phyloP scores from a whole-genome alignment of 2,888 invertebrate species.

The Noctua janthe region DNA sequence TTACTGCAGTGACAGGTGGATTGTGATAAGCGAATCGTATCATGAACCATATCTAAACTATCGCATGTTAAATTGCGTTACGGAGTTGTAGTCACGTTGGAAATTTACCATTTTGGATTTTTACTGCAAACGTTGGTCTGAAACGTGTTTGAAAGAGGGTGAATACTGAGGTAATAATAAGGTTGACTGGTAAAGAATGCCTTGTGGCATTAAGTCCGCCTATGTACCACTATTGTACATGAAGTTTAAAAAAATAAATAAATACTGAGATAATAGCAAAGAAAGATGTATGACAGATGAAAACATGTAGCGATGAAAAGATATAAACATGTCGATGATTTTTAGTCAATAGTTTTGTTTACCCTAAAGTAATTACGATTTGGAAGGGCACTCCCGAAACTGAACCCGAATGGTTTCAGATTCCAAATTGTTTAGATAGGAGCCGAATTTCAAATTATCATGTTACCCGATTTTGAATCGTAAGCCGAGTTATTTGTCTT shows the following conservation, averaged over 20 bases:
- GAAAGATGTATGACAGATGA: background rate
- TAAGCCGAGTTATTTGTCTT: background rate
- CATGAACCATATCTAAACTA: conserved; percentile 56
- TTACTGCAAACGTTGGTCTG: background rate
- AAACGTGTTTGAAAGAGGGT: background rate
- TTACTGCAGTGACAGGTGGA: conserved; percentile 64
- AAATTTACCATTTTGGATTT: conserved; percentile 15
- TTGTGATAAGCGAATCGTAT: conserved; percentile 60
- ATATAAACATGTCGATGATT: background rate
- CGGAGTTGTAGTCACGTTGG: conserved; percentile 19
- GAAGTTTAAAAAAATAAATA: background rate
- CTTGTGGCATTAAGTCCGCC: no score
- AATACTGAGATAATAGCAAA: background rate
- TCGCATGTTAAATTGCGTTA: conserved; percentile 25
- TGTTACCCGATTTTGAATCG: conserved; percentile 1
- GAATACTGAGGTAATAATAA: no score
- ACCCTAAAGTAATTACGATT: conserved; percentile 1
- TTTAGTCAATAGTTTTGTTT: conserved; percentile 15
- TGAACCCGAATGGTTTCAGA: conserved; percentile 14
- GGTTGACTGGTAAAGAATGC: no score
- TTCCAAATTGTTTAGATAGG: conserved; percentile 30
- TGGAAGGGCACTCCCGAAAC: conserved; percentile 2
- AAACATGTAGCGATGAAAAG: background rate
- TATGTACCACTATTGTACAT: no score
- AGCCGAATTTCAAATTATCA: conserved; percentile 1